phyloP scores from a whole-genome alignment of 2,888 invertebrate genomes.

The Acleris literana region DNA sequence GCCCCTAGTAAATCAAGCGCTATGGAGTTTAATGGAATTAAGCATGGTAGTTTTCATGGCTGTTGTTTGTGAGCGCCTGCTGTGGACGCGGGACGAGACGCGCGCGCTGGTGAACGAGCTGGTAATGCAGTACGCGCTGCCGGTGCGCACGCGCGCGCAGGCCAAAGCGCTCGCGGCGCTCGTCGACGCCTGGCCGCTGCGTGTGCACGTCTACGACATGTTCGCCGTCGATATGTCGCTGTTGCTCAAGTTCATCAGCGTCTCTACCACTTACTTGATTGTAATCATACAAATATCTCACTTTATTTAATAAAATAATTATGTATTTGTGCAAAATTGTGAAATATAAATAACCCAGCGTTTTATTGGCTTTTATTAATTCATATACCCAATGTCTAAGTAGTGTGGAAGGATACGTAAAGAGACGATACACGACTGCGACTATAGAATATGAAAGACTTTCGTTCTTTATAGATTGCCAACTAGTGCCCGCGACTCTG shows the following conservation, averaged over 20 bases:
- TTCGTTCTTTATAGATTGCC: no score
- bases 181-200: conserved; percentile 42
- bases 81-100: conserved; percentile 27
- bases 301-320: conserved; percentile 47
- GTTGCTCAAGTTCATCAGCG: conserved; percentile 67
- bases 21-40: conserved; percentile 31
- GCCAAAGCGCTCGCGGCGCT: conserved; percentile 39
- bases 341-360: no score
- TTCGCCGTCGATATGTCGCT: conserved; percentile 65
- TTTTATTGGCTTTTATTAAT: no score
- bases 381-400: no score
- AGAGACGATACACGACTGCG: no score
- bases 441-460: no score
- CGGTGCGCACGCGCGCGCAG: conserved; percentile 20
- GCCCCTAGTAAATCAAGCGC: conserved; percentile 18
- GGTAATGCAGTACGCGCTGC: conserved; percentile 37
- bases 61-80: conserved; percentile 30
- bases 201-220: conserved; percentile 61
- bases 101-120: conserved; percentile 35
- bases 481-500: no score
- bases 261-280: conserved; percentile 69
- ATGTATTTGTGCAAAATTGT: no score
- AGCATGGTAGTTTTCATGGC: conserved; percentile 25
- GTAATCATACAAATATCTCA: conserved; percentile 67
- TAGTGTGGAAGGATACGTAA: no score